These are phyloP conservation scores for Poeciliopsis turrubarensis DNA, from an alignment of 2,113 vertebrate genomes.

Conservation along the genomic window DNA sequence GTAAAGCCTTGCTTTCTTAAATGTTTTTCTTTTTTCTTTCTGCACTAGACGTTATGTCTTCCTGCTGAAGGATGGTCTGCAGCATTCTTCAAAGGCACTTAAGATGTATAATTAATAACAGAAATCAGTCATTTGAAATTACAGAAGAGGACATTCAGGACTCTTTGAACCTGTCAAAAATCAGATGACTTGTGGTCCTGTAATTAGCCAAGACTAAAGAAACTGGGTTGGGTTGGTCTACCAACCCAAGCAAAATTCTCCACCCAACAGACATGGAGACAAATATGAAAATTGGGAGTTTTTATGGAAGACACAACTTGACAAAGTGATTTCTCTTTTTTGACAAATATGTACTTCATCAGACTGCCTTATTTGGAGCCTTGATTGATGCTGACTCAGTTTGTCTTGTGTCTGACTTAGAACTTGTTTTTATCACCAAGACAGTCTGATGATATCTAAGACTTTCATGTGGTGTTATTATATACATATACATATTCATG, in stretches of 20 bases:
- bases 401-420: neutral
- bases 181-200: slow-evolving; percentile 67
- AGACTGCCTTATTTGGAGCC: slow-evolving; percentile 7
- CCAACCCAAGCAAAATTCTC: slow-evolving; percentile 53
- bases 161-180: slow-evolving; percentile 68
- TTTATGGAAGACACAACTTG: slow-evolving; percentile 33
- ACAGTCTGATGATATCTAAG: slow-evolving; percentile 31
- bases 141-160: slow-evolving; percentile 69
- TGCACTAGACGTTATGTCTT: slow-evolving; percentile 69
- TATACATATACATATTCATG: too few species aligned
- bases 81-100: slow-evolving; percentile 74
- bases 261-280: slow-evolving; percentile 52
- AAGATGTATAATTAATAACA: slow-evolving; percentile 81
- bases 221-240: slow-evolving; percentile 59
- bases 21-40: slow-evolving; percentile 29
- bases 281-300: slow-evolving; percentile 12
- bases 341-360: slow-evolving; percentile 16
- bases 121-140: slow-evolving; percentile 76
- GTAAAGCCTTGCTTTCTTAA: slow-evolving; percentile 46
- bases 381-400: slow-evolving; percentile 5
- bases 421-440: slow-evolving; percentile 32
- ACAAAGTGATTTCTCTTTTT: neutral
- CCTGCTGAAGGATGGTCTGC: slow-evolving; percentile 66
- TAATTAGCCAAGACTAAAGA: slow-evolving; percentile 69
- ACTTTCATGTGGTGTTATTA: slow-evolving; percentile 18